Percentiles rank a stretch among this genome's conserved stretches.
These are phyloP conservation scores for Drosophila multiciliata DNA, from an alignment of 2,888 invertebrate genomes.

Conservation along the genomic window DNA sequence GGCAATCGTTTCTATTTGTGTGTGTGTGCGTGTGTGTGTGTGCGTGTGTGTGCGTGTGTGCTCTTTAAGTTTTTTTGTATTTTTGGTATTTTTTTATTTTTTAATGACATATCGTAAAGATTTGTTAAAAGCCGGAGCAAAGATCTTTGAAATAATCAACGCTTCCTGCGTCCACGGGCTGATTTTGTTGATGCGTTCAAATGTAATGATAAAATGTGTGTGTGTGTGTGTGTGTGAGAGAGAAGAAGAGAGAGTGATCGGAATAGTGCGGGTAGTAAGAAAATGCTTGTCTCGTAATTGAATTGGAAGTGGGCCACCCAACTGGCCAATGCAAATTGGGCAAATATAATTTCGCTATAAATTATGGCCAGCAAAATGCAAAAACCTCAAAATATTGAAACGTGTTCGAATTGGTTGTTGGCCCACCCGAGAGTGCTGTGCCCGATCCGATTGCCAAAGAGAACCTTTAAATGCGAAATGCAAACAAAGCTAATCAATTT, in stretches of 20 bases:
- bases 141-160: constrained; percentile 69
- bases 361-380: constrained; percentile 62
- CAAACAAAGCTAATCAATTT: constrained; percentile 63
- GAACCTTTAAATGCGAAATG: constrained; percentile 43
- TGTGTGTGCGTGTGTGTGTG: constrained; percentile 8
- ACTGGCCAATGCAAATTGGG: constrained; percentile 56
- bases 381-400: constrained; percentile 79
- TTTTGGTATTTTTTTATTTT: constrained; percentile 39
- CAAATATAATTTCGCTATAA: constrained; percentile 75
- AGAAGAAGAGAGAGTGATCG: not conserved
- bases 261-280: constrained; percentile 1
- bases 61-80: constrained; percentile 31
- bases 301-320: constrained; percentile 62
- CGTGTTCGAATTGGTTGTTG: constrained; percentile 72
- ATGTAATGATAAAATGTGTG: constrained; percentile 33
- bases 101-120: constrained; percentile 81
- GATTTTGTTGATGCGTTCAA: constrained; percentile 68
- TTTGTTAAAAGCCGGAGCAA: constrained; percentile 76
- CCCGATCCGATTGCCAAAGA: not conserved
- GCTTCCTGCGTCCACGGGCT: constrained; percentile 71
- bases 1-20: constrained; percentile 19
- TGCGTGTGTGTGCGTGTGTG: constrained; percentile 22
- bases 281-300: constrained; percentile 44
- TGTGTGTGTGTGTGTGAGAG: too few species aligned
- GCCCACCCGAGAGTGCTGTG: constrained; percentile 37